Conservation (phyloP, 2,113 vertebrate species). For the Clinocottus analis region DNA sequence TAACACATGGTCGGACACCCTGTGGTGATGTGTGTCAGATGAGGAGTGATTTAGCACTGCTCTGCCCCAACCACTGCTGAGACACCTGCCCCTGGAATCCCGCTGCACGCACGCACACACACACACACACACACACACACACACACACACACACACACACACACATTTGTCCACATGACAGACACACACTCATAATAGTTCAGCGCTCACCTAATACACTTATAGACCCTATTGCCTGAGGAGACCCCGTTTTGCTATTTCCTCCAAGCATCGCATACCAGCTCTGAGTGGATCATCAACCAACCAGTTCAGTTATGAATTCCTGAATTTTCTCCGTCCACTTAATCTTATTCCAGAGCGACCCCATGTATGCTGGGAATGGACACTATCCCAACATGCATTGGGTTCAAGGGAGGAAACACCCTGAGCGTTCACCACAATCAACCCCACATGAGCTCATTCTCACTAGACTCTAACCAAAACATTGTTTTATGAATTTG, state of each 20-base stretch:
- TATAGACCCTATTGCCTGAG: conserved; percentile 17
- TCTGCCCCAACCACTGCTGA: conserved; percentile 76
- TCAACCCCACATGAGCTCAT: neutral
- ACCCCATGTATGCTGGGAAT: neutral
- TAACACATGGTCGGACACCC: conserved; percentile 84
- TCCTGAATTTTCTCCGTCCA: conserved; percentile 21
- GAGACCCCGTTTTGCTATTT: conserved; percentile 37
- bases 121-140: conserved; percentile 18
- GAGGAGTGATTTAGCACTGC: conserved; percentile 83
- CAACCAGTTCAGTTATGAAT: conserved; percentile 35
- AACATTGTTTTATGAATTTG: too few relatives aligned
- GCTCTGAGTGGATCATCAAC: conserved; percentile 33
- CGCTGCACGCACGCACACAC: conserved; percentile 41
- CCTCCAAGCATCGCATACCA: neutral
- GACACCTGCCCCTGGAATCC: conserved; percentile 84
- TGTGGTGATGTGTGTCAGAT: conserved; percentile 79
- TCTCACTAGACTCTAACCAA: conserved; percentile 3
- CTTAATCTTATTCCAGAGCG: conserved; percentile 27
- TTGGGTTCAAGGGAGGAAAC: conserved; percentile 19
- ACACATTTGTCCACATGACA: conserved; percentile 11
- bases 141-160: neutral
- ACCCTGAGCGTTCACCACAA: conserved; percentile 1
- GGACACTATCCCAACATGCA: conserved; percentile 21
- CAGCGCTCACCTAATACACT: conserved; percentile 19
- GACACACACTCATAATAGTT: conserved; percentile 20